Percentiles rank a stretch among this genome's conserved stretches.
Evolutionary conservation across 53 echinoderm and acorn worm genomes (phyloP).

Genomic region (Hippasteria phrygiana): DNA sequence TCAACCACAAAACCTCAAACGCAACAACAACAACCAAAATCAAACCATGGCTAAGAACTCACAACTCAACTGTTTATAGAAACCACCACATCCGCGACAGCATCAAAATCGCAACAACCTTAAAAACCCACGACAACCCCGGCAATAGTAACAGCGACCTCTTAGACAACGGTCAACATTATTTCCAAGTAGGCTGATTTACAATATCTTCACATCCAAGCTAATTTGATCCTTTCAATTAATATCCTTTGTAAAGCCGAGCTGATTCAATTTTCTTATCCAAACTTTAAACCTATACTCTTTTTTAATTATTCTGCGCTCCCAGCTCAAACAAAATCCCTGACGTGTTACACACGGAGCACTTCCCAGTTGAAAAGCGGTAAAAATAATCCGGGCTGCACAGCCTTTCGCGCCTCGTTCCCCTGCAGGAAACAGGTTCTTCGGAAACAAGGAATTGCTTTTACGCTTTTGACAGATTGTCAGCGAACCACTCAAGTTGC

Average conservation of each 20-base stretch:
- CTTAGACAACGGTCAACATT: too few relatives aligned
- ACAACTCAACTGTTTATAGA: neutral
- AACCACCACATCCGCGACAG: neutral
- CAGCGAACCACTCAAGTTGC: conserved; percentile 26
- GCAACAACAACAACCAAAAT: neutral
- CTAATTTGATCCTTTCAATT: conserved; percentile 15
- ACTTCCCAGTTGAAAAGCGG: neutral
- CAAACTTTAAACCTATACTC: neutral
- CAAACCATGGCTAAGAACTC: neutral
- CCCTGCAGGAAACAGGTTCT: conserved; percentile 40
- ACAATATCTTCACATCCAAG: neutral
- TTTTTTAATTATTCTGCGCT: neutral
- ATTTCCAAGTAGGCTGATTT: too few relatives aligned
- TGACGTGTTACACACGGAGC: conserved; percentile 9
- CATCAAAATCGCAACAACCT: neutral
- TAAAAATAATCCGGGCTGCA: neutral
- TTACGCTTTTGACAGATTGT: conserved; percentile 59
- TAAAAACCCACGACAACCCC: neutral
- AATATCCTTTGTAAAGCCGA: neutral
- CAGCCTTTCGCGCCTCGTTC: conserved; percentile 20
- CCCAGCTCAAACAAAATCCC: neutral
- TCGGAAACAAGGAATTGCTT: conserved; percentile 64
- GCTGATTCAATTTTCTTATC: neutral
- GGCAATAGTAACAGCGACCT: neutral
- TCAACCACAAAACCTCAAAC: neutral